Percentiles rank a stretch among this genome's conserved stretches.
Conservation (phyloP, 2,888 invertebrate genomes). For the Pristionchus exspectatus region DNA sequence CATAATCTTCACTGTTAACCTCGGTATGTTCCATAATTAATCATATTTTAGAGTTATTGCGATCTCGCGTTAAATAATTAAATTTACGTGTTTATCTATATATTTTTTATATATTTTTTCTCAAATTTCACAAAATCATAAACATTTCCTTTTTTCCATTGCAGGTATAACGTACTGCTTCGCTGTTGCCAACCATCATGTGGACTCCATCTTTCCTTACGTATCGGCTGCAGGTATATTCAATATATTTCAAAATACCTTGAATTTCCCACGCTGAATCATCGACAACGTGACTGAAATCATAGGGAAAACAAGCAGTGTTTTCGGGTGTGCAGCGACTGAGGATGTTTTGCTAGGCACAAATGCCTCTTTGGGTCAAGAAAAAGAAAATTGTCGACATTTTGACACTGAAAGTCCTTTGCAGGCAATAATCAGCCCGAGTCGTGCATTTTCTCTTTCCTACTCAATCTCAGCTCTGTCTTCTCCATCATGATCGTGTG, state of each 20-base stretch:
- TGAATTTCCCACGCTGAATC: neutral
- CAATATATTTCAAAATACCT: neutral
- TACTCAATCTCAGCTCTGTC: slow-evolving; percentile 68
- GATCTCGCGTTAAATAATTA: neutral
- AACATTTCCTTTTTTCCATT: neutral
- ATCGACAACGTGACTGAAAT: neutral
- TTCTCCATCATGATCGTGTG: slow-evolving; percentile 68
- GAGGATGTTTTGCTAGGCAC: neutral
- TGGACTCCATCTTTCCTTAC: slow-evolving; percentile 78
- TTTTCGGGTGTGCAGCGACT: neutral
- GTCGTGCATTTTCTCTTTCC: slow-evolving; percentile 73
- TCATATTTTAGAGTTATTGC: neutral
- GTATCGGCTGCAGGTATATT: slow-evolving; percentile 72
- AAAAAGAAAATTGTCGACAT: neutral
- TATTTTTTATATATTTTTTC: too few species aligned
- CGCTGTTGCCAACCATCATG: slow-evolving; percentile 73
- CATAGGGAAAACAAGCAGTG: neutral
- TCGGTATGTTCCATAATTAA: slow-evolving; percentile 59
- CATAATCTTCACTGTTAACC: slow-evolving; percentile 69
- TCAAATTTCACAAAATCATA: neutral
- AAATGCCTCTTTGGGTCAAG: neutral
- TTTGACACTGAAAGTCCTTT: neutral
- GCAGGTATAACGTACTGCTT: slow-evolving; percentile 71
- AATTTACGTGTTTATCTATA: neutral
- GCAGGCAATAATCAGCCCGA: slow-evolving; percentile 69